These are phyloP conservation scores for Drosophila incognita DNA, from an alignment of 2,888 invertebrate species.

Conservation along the genomic window DNA sequence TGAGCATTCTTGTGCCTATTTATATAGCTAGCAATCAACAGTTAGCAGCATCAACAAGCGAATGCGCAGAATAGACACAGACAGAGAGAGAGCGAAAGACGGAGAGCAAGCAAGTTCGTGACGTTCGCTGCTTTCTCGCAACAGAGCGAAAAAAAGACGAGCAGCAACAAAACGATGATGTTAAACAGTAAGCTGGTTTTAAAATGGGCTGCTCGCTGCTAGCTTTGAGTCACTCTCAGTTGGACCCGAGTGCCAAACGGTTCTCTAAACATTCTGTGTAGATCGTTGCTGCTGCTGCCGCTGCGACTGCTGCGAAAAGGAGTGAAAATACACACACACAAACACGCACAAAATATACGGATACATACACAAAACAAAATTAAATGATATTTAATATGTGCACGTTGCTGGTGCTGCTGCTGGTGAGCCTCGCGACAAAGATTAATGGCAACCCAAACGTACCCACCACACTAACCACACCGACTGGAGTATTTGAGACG, in stretches of 20 bases:
- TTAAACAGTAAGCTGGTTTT: slow-evolving; percentile 67
- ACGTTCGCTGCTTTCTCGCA: slow-evolving; percentile 9
- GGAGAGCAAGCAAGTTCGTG: slow-evolving; percentile 4
- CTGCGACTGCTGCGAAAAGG: slow-evolving; percentile 25
- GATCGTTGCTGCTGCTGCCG: slow-evolving; percentile 26
- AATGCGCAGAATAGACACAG: background rate
- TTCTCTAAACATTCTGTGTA: slow-evolving; percentile 39
- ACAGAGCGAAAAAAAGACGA: slow-evolving; percentile 24
- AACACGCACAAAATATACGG: slow-evolving; percentile 4
- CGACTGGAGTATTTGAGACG: slow-evolving; percentile 70
- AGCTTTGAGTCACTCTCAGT: slow-evolving; percentile 68
- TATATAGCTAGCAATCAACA: slow-evolving; percentile 37
- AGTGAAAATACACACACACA: slow-evolving; percentile 28
- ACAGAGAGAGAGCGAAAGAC: slow-evolving; percentile 6
- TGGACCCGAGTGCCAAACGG: slow-evolving; percentile 64
- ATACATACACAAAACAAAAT: slow-evolving; percentile 29
- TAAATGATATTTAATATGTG: slow-evolving; percentile 32
- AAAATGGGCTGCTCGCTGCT: slow-evolving; percentile 57
- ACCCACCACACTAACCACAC: slow-evolving; percentile 63
- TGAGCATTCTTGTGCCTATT: slow-evolving; percentile 31
- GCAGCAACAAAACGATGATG: slow-evolving; percentile 26
- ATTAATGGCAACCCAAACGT: slow-evolving; percentile 53
- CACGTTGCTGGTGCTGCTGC: slow-evolving; percentile 28
- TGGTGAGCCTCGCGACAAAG: slow-evolving; percentile 9
- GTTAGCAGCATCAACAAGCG: slow-evolving; percentile 32